Conservation (phyloP, 92 coral and sea anemone genomes). For the Umimayanthus kanabou region DNA sequence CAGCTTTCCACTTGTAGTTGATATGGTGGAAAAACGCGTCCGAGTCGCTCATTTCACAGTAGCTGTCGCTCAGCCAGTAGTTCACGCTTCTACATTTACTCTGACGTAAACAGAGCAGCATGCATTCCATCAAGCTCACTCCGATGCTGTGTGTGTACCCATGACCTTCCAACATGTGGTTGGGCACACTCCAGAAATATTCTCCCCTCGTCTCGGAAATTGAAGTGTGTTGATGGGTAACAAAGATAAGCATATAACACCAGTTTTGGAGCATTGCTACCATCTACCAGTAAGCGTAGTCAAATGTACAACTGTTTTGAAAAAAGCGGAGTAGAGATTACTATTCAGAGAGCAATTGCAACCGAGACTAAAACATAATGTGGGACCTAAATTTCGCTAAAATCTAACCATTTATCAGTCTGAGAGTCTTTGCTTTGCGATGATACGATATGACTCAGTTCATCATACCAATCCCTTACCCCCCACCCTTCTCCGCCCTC, state of each 20-base stretch:
- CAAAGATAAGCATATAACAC: neutral
- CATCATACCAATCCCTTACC: too few relatives aligned
- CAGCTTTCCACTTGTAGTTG: neutral
- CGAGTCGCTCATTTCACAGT: neutral
- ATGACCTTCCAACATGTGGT: slow-evolving; percentile 9
- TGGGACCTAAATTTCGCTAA: too few relatives aligned
- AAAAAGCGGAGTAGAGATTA: neutral
- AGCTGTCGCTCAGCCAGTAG: neutral
- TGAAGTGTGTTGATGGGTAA: neutral
- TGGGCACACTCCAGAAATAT: neutral
- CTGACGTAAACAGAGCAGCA: slow-evolving; percentile 3
- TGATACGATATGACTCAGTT: too few relatives aligned
- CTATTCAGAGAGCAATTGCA: neutral
- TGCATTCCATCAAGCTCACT: neutral
- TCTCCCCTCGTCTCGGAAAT: neutral
- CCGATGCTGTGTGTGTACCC: neutral
- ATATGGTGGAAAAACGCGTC: neutral
- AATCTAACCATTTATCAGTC: too few relatives aligned
- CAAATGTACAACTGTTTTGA: neutral
- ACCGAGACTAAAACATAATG: too few relatives aligned
- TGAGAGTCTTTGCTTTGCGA: too few relatives aligned
- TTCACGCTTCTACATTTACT: neutral
- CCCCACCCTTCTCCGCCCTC: too few relatives aligned
- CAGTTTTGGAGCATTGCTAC: neutral
- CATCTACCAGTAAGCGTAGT: neutral